Conservation (phyloP, 2,113 vertebrate genomes). For the Alosa alosa region DNA sequence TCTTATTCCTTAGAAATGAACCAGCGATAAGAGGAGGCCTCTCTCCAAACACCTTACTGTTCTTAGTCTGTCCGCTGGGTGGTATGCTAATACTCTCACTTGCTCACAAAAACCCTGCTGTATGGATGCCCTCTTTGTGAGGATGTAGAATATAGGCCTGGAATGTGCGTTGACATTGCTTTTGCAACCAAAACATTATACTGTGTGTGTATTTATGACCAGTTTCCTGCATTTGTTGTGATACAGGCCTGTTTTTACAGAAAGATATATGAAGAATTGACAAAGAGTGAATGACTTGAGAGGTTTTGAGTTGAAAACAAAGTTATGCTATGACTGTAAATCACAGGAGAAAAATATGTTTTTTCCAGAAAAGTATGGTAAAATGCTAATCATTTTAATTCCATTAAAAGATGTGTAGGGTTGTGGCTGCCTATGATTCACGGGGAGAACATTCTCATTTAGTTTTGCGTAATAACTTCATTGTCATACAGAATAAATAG, state of each 20-base stretch:
- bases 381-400: no score
- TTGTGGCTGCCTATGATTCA: not conserved
- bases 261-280: not conserved
- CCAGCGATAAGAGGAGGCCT: constrained; percentile 25
- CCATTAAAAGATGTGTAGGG: no score
- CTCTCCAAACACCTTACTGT: constrained; percentile 29
- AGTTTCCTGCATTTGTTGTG: not conserved
- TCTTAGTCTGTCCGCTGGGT: constrained; percentile 16
- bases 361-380: no score
- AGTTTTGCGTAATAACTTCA: not conserved
- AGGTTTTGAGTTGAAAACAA: not conserved
- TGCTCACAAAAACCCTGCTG: not conserved
- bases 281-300: not conserved
- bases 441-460: not conserved
- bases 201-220: not conserved
- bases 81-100: not conserved
- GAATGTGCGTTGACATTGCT: not conserved
- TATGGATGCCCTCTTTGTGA: not conserved
- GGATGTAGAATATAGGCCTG: not conserved
- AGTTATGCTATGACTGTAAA: no score
- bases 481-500: not conserved
- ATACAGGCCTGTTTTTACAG: not conserved
- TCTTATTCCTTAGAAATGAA: constrained; percentile 56
- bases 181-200: not conserved
- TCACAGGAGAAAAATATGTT: no score